Evolutionary conservation across 2,113 vertebrate genomes (phyloP).

Genomic region (Chrysochloris asiatica): DNA sequence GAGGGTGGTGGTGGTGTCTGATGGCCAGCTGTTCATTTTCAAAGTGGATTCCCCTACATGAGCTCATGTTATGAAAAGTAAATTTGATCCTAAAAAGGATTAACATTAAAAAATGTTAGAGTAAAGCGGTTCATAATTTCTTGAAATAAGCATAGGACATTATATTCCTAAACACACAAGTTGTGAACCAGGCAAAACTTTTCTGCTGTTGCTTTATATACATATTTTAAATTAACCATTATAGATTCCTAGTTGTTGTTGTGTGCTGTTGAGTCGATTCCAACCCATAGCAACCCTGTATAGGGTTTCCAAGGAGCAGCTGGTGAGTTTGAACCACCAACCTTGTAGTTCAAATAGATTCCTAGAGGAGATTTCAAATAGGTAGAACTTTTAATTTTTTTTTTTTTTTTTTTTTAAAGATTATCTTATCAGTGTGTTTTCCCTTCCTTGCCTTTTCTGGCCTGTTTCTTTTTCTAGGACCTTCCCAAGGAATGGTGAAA

Average conservation of each 20-base stretch:
- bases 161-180: conserved; percentile 26
- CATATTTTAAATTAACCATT: conserved; percentile 14
- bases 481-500: not conserved
- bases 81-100: conserved; percentile 7
- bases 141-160: conserved; percentile 33
- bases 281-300: too few relatives aligned
- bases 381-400: conserved; percentile 8
- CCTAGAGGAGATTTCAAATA: not conserved
- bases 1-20: not conserved
- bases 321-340: too few relatives aligned
- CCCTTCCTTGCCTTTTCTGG: not conserved
- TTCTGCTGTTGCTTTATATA: not conserved
- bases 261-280: too few relatives aligned
- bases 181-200: conserved; percentile 34
- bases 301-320: too few relatives aligned
- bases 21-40: not conserved
- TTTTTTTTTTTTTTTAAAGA: too few relatives aligned
- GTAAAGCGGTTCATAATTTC: conserved; percentile 39
- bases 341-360: too few relatives aligned
- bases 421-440: not conserved
- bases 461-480: not conserved
- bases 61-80: conserved; percentile 43
- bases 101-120: conserved; percentile 44
- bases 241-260: not conserved
- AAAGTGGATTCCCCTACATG: not conserved